These are phyloP conservation scores for Mimachlamys varia DNA, from an alignment of 2,888 invertebrate species.

Conservation along the genomic window DNA sequence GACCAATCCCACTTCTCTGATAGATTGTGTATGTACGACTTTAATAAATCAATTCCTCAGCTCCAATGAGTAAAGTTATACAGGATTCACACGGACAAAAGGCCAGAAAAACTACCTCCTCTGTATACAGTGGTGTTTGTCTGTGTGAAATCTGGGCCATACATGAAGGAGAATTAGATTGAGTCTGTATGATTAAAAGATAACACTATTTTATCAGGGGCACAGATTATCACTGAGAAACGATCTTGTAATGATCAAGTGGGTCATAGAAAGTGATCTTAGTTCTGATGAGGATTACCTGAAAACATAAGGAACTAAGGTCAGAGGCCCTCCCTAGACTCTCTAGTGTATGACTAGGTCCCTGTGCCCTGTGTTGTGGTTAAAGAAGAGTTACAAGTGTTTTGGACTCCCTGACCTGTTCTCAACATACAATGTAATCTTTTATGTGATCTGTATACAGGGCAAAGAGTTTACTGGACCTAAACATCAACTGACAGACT, in stretches of 20 bases:
- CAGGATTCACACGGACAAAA: not conserved
- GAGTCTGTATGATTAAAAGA: not conserved
- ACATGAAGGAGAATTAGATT: not conserved
- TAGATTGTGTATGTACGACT: too few species aligned
- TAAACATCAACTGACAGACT: too few species aligned
- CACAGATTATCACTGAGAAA: not conserved
- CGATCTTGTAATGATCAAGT: not conserved
- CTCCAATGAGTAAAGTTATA: not conserved
- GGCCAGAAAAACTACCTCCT: not conserved
- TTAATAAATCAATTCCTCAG: too few species aligned
- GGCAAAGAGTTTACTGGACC: too few species aligned
- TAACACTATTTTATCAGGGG: not conserved
- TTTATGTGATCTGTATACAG: not conserved
- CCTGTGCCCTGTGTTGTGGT: not conserved
- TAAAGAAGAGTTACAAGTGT: constrained; percentile 3
- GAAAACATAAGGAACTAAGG: not conserved
- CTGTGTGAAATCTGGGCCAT: not conserved
- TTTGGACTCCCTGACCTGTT: not conserved
- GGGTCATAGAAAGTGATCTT: not conserved
- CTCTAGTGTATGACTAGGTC: not conserved
- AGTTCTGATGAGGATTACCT: not conserved
- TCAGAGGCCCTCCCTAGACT: not conserved
- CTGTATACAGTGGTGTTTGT: not conserved
- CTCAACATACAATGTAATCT: not conserved
- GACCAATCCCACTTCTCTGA: too few species aligned